Conservation (phyloP, 64 coral and sea anemone species). For the Trachythela sp. region DNA sequence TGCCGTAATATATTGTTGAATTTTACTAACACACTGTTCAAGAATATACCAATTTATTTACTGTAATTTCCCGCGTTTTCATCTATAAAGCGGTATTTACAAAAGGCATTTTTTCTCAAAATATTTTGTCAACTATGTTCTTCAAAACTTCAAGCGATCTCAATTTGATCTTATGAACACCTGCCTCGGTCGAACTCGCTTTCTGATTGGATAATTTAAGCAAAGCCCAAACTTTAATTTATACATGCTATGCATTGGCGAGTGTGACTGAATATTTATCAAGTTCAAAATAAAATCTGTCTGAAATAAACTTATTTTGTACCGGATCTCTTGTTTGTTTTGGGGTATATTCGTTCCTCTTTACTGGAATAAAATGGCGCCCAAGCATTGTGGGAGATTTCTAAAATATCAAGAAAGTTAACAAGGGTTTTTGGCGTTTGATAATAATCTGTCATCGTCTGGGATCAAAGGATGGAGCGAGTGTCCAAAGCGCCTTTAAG, state of each 20-base stretch:
- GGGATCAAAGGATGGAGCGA: background rate
- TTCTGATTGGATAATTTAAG: background rate
- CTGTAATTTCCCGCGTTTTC: background rate
- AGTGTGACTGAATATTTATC: conserved; percentile 11
- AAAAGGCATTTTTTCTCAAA: background rate
- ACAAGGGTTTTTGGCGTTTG: background rate
- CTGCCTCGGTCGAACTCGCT: background rate
- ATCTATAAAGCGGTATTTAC: no score
- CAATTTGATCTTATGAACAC: conserved; percentile 13
- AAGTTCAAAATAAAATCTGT: conserved; percentile 11
- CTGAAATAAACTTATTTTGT: background rate
- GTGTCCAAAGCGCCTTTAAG: background rate
- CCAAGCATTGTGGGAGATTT: background rate
- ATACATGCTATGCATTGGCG: background rate
- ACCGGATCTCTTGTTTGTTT: background rate
- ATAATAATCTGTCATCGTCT: background rate
- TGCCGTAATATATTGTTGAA: background rate
- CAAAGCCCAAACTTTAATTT: background rate
- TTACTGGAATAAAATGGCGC: background rate
- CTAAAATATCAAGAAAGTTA: background rate
- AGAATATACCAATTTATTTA: background rate
- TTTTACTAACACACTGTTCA: background rate
- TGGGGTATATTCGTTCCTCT: background rate
- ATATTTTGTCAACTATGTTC: background rate
- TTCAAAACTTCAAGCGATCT: background rate